Evolutionary conservation across 2,113 vertebrate genomes (phyloP).

Genomic region (Caranx melampygus): DNA sequence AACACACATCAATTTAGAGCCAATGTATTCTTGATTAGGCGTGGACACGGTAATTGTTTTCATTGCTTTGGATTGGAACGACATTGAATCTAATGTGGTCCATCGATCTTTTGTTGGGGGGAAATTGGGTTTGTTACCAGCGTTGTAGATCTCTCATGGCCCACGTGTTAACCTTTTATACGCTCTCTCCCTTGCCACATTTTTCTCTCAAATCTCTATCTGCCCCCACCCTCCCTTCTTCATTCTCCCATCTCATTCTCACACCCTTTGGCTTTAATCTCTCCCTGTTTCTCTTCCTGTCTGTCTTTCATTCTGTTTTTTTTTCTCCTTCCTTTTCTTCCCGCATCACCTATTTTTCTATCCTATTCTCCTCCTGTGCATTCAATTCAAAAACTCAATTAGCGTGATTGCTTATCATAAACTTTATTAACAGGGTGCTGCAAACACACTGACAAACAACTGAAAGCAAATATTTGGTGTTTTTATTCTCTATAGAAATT

Average conservation of each 20-base stretch:
- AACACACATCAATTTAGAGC: slow-evolving; percentile 51
- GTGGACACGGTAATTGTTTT: slow-evolving; percentile 75
- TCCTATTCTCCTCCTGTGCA: neutral
- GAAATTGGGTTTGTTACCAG: slow-evolving; percentile 71
- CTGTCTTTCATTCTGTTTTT: neutral
- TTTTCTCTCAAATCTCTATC: slow-evolving; percentile 36
- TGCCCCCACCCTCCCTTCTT: neutral
- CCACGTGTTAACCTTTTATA: slow-evolving; percentile 46
- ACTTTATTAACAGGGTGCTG: neutral
- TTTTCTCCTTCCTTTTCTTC: neutral
- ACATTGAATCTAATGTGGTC: slow-evolving; percentile 70
- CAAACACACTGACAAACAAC: neutral
- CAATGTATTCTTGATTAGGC: slow-evolving; percentile 72
- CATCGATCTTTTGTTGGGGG: slow-evolving; percentile 77
- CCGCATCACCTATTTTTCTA: neutral
- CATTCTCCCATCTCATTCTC: slow-evolving; percentile 11
- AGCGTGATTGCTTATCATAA: slow-evolving; percentile 11
- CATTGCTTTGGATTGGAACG: slow-evolving; percentile 68
- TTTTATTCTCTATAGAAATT: neutral
- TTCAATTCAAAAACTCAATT: slow-evolving; percentile 12
- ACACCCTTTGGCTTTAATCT: neutral
- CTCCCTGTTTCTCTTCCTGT: neutral
- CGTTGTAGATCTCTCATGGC: slow-evolving; percentile 55
- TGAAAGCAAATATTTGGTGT: neutral
- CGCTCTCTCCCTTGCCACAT: slow-evolving; percentile 22